Base-by-base conservation (phyloP, 2,888 invertebrate genomes). In the Lasioglossum morio region DNA sequence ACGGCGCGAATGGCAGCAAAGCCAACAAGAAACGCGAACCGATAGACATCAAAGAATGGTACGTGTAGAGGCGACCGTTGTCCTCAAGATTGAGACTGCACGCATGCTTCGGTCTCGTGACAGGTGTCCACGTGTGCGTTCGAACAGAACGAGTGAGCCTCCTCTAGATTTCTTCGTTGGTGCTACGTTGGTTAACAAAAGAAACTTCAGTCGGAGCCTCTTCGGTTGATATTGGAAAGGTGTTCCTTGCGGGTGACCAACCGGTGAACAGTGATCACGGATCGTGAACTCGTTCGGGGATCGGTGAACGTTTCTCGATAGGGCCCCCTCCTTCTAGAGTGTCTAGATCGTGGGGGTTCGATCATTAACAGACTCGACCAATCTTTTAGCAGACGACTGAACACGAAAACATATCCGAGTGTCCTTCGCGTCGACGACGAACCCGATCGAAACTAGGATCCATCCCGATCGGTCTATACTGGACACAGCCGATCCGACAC, bases 31-130 rank as follows among this genome's bases (percentile, higher is more conserved):
- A 98, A 94, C 96, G 97, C 88, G 97, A 97, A 95, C 97, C 97
- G 87, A 98, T 98, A 96, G 98, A 98, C 95, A 98, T 99, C 95
- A 99, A 99, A 96, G 99, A 99, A 96, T 99, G 99, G 99, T 99
- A 99, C 95, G 99, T 99, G 95, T 98, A 97, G 96, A 83, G 72
- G n/a, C 14, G 66, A 70, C 60, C 60, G 60, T 30, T 27, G 72
- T 75, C 70, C 63, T 40, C 72, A 72, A 48, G 27, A 16, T 27
- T 27, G 53, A 43, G 70, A 72, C 70, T 57, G 57, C 79, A 46
- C 84, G n/a, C 70, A 77, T 74, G 77, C 60, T 84, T 72, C 19
- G 57, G 46, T 48, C 72, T 74, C 77, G 80, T 75, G 84, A 8
- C 69, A n/a, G 60, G 60, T 84, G 69, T 37, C 70, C 63, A n/a